phyloP scores from a whole-genome alignment of 1,140 invertebrate genomes.

The Diorhabda sublineata region DNA sequence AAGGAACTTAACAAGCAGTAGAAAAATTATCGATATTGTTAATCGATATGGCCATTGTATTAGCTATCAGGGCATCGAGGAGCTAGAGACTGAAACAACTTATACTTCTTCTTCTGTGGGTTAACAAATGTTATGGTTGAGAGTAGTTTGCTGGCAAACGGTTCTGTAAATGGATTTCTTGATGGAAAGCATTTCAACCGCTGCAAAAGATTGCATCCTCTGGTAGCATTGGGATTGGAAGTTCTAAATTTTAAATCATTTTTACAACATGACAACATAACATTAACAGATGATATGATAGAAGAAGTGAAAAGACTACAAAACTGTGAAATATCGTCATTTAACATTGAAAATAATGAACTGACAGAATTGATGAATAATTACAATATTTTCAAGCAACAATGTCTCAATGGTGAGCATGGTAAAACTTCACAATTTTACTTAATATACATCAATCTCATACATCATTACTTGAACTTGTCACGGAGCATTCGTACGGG shows the following conservation, averaged over 20 bases:
- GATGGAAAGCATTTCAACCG: constrained; percentile 41
- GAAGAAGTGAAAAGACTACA: constrained; percentile 20
- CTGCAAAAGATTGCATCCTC: constrained; percentile 39
- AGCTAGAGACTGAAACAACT: constrained; percentile 38
- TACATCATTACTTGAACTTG: constrained; percentile 33
- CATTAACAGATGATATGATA: constrained; percentile 22
- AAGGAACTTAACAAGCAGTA: too few relatives aligned
- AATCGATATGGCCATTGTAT: neutral
- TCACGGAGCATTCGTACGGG: constrained; percentile 33
- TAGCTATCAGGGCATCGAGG: neutral
- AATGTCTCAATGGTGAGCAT: constrained; percentile 28
- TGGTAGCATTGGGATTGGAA: constrained; percentile 33
- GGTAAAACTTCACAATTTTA: constrained; percentile 42
- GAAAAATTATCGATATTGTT: neutral
- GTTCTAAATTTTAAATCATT: constrained; percentile 29
- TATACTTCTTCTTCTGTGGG: constrained; percentile 40
- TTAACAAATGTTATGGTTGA: constrained; percentile 41
- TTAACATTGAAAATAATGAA: constrained; percentile 12
- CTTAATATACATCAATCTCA: constrained; percentile 37
- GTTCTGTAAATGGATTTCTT: constrained; percentile 39
- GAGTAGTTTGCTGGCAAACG: constrained; percentile 36
- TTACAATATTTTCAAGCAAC: constrained; percentile 16
- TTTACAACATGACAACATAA: constrained; percentile 25
- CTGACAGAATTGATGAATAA: constrained; percentile 17
- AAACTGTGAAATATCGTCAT: constrained; percentile 17